Percentiles rank a stretch among this genome's conserved stretches.
Evolutionary conservation across 1,140 invertebrate species (phyloP).

Genomic region (Pollicipes pollicipes): DNA sequence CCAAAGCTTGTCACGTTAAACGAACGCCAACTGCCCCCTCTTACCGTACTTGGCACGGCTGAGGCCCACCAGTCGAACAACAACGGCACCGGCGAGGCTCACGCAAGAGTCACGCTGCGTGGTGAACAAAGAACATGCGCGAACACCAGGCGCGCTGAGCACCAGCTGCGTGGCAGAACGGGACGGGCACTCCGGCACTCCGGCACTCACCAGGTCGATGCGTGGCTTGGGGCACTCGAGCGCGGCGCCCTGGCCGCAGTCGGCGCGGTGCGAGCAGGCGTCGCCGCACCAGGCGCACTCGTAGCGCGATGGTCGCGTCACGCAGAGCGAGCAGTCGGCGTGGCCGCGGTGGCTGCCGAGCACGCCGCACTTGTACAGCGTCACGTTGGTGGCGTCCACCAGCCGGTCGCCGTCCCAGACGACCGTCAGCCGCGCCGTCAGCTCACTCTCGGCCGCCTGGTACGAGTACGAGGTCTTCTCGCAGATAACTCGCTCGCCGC

Average conservation of each 20-base stretch:
- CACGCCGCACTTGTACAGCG: constrained; percentile 84
- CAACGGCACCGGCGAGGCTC: too few relatives aligned
- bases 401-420: constrained; percentile 85
- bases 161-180: too few relatives aligned
- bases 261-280: constrained; percentile 64
- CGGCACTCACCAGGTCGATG: not conserved
- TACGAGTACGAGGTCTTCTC: constrained; percentile 80
- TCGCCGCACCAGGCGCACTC: constrained; percentile 83
- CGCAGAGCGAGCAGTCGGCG: constrained; percentile 83
- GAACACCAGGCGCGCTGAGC: not conserved
- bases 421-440: constrained; percentile 69
- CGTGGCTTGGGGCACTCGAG: not conserved
- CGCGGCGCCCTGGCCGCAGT: constrained; percentile 36
- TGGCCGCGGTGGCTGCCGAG: constrained; percentile 76
- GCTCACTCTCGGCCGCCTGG: constrained; percentile 63
- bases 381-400: constrained; percentile 71
- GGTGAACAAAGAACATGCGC: too few relatives aligned
- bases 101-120: too few relatives aligned
- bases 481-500: constrained; percentile 65
- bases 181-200: too few relatives aligned
- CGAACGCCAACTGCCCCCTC: too few relatives aligned
- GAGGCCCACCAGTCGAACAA: too few relatives aligned
- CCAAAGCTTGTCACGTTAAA: too few relatives aligned
- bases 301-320: constrained; percentile 60
- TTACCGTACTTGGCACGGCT: too few relatives aligned